A percentile compares a stretch with the other conserved stretches of the same genome.
Evolutionary conservation across 2,888 invertebrate species (phyloP).

Genomic region (Polia nebulosa): DNA sequence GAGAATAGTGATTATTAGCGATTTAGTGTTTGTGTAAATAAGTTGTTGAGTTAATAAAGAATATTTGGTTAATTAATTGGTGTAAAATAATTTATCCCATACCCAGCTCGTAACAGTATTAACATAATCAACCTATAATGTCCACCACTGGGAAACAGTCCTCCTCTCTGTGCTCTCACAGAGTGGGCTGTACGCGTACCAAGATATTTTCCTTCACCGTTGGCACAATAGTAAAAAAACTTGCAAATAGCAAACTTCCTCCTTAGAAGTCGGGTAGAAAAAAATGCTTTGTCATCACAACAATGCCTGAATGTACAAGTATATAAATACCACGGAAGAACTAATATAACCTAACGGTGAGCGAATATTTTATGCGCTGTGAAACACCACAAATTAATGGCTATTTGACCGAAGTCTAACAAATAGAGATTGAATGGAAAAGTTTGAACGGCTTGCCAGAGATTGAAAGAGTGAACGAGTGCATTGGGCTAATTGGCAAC

Average conservation of each 20-base stretch:
- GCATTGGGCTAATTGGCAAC: constrained; percentile 23
- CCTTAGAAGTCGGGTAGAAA: neutral
- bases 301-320: neutral
- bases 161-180: no score
- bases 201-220: no score
- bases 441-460: neutral
- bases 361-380: neutral
- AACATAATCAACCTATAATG: no score
- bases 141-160: no score
- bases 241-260: constrained; percentile 11
- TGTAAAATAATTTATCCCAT: no score
- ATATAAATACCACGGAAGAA: neutral
- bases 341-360: neutral
- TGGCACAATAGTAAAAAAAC: no score
- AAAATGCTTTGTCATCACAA: neutral
- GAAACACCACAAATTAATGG: neutral
- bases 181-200: no score
- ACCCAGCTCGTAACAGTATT: no score
- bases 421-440: constrained; percentile 41
- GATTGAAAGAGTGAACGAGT: constrained; percentile 16
- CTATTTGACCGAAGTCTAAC: constrained; percentile 12
- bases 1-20: no score
- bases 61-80: no score
- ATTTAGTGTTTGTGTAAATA: no score
- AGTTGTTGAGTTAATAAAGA: no score